A percentile compares a stretch with the other conserved stretches of the same genome.
phyloP scores from a whole-genome alignment of 2,888 invertebrate species.

The Spodoptera picta region DNA sequence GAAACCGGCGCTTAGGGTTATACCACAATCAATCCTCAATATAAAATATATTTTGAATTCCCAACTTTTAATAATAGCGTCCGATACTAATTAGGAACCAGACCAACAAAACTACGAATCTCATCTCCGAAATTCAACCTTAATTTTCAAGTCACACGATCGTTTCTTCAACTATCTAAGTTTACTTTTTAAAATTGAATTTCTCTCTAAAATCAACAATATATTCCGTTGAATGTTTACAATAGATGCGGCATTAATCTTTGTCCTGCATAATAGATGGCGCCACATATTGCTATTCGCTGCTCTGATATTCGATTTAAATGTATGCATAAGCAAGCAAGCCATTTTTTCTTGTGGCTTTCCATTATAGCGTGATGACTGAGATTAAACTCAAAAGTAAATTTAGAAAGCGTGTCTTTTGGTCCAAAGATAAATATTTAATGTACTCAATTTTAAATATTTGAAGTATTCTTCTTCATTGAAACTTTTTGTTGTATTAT shows the following conservation, averaged over 20 bases:
- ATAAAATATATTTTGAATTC: too few relatives aligned
- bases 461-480: too few relatives aligned
- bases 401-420: background rate
- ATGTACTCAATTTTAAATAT: too few relatives aligned
- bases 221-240: slow-evolving; percentile 16
- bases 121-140: too few relatives aligned
- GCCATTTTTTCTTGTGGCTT: slow-evolving; percentile 1
- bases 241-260: slow-evolving; percentile 28
- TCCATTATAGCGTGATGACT: slow-evolving; percentile 1
- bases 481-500: too few relatives aligned
- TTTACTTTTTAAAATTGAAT: slow-evolving; percentile 1
- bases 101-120: too few relatives aligned
- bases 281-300: slow-evolving; percentile 11
- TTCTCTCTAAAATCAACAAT: slow-evolving; percentile 7
- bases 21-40: too few relatives aligned
- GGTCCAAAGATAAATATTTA: too few relatives aligned
- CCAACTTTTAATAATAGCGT: too few relatives aligned
- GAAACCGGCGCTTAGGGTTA: too few relatives aligned
- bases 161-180: background rate
- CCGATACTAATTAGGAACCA: too few relatives aligned
- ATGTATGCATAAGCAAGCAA: slow-evolving; percentile 2
- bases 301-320: background rate
- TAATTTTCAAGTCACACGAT: too few relatives aligned
- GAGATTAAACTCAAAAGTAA: background rate
- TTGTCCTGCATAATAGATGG: slow-evolving; percentile 24